Evolutionary conservation across 92 coral and sea anemone species (phyloP).

Genomic region (Blastomussa wellsi): DNA sequence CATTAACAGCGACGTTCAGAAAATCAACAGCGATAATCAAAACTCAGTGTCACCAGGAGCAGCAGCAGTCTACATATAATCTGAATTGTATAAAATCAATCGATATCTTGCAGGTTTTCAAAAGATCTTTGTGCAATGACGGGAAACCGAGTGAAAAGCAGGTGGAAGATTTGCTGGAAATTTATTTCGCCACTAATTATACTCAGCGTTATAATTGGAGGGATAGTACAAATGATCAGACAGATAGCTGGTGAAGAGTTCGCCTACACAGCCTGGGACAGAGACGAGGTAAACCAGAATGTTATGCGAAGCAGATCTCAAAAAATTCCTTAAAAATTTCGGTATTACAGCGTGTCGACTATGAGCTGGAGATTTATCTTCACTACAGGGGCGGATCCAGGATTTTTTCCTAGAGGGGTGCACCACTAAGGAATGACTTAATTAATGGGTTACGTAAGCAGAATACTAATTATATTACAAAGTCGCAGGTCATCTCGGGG

Average conservation of each 20-base stretch:
- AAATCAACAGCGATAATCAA: background rate
- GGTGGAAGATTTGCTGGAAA: conserved; percentile 95
- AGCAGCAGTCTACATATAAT: background rate
- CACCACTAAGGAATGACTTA: too few species aligned
- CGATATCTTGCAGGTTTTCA: conserved; percentile 63
- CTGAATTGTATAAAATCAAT: background rate
- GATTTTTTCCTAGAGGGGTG: too few species aligned
- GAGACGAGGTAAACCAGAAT: conserved; percentile 54
- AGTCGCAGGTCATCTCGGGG: too few species aligned
- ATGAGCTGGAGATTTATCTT: too few species aligned
- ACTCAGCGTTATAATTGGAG: conserved; percentile 74
- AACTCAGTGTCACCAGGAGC: background rate
- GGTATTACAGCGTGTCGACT: too few species aligned
- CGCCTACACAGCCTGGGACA: conserved; percentile 86
- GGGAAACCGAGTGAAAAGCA: conserved; percentile 62
- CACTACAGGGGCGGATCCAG: too few species aligned
- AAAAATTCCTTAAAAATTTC: too few species aligned
- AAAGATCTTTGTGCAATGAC: conserved; percentile 77
- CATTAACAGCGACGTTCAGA: background rate
- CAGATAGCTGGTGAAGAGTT: conserved; percentile 44
- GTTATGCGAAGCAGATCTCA: background rate
- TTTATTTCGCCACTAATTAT: conserved; percentile 85
- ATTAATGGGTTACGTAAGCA: too few species aligned
- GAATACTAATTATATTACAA: too few species aligned
- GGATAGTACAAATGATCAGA: conserved; percentile 64